phyloP scores from a whole-genome alignment of 2,888 invertebrate genomes.

The Zygogramma bicolorata region DNA sequence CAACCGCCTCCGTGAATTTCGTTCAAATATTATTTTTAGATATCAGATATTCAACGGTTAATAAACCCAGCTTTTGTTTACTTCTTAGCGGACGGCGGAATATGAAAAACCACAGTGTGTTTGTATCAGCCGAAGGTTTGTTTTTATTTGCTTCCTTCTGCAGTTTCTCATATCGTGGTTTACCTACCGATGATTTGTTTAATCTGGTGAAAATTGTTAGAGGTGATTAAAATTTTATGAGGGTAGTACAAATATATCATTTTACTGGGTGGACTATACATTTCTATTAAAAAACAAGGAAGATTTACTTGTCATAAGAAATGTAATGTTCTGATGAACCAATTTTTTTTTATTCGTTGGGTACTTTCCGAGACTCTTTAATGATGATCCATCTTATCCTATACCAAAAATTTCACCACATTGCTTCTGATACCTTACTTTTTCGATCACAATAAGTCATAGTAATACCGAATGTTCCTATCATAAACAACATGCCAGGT shows the following conservation, averaged over 20 bases:
- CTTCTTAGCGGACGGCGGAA: not conserved
- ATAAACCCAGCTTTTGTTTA: not conserved
- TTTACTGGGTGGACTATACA: too few species aligned
- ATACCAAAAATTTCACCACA: too few species aligned
- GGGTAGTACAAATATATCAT: not conserved
- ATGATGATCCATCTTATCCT: too few species aligned
- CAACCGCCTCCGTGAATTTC: not conserved
- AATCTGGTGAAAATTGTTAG: not conserved
- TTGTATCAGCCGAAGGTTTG: not conserved
- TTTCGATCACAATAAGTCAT: too few species aligned
- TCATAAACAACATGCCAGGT: too few species aligned
- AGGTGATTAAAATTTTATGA: not conserved
- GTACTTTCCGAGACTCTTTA: too few species aligned
- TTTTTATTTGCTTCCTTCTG: not conserved
- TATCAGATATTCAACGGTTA: not conserved
- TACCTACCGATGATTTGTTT: not conserved
- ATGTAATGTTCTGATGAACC: too few species aligned
- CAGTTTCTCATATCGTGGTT: not conserved
- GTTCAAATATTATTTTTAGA: not conserved
- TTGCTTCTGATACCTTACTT: too few species aligned
- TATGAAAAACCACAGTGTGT: conserved; percentile 6
- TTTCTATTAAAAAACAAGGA: too few species aligned
- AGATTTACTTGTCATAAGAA: too few species aligned
- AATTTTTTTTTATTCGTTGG: too few species aligned
- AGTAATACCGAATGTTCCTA: too few species aligned